phyloP scores from a whole-genome alignment of 2,888 invertebrate species.

The Alviniconcha strummeri region DNA sequence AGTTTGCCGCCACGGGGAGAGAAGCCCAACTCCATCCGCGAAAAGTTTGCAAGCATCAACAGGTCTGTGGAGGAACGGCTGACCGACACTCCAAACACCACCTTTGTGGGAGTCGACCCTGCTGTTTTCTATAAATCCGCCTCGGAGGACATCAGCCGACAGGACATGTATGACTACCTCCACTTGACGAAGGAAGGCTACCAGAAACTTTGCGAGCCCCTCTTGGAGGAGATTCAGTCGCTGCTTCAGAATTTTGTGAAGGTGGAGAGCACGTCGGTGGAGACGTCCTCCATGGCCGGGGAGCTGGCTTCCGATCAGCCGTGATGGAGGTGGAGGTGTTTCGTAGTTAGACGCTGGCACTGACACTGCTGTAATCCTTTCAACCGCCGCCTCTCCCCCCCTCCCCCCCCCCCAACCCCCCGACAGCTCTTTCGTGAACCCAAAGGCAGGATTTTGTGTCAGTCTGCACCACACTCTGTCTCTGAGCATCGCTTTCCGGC shows the following conservation, averaged over 20 bases:
- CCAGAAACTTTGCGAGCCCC: conserved; percentile 78
- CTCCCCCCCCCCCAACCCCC: too few species aligned
- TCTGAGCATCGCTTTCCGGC: too few species aligned
- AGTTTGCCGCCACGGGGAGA: conserved; percentile 91
- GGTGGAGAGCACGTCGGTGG: conserved; percentile 61
- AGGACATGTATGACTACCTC: conserved; percentile 94
- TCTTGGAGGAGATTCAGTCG: conserved; percentile 69
- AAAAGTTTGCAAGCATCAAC: conserved; percentile 86
- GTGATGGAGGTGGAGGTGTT: neutral
- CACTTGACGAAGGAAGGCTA: conserved; percentile 90
- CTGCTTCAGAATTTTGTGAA: conserved; percentile 61
- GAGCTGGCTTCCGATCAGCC: conserved; percentile 40
- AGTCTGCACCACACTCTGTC: too few species aligned
- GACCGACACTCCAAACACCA: conserved; percentile 79
- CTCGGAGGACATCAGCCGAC: conserved; percentile 85
- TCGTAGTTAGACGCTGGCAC: too few species aligned
- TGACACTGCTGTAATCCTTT: too few species aligned
- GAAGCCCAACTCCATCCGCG: conserved; percentile 86
- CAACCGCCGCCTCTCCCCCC: too few species aligned
- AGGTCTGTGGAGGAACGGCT: conserved; percentile 81
- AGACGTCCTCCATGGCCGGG: conserved; percentile 47
- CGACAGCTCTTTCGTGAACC: too few species aligned
- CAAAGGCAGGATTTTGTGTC: too few species aligned
- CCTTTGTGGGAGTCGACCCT: conserved; percentile 86
- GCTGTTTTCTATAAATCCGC: conserved; percentile 73